Conservation (phyloP, 64 coral and sea anemone genomes). For the Montipora cactus region DNA sequence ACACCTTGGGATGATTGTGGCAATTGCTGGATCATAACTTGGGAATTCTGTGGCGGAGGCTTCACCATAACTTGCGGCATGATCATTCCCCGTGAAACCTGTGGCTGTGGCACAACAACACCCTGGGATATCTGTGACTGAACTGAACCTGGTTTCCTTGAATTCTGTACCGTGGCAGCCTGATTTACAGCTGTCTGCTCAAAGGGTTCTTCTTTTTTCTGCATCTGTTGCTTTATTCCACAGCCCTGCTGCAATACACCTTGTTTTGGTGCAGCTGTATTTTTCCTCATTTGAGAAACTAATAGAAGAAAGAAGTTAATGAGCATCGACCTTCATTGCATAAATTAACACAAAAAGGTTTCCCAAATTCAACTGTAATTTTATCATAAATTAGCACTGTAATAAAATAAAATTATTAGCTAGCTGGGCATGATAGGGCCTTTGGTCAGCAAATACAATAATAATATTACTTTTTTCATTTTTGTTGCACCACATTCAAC, state of each 20-base stretch:
- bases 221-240: neutral
- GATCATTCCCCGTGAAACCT: neutral
- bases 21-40: no score
- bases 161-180: neutral
- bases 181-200: neutral
- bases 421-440: no score
- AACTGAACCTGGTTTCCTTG: neutral
- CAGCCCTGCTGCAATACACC: neutral
- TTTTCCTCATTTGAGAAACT: neutral
- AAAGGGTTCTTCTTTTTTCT: neutral
- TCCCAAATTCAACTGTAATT: no score
- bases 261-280: neutral
- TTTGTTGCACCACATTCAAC: no score
- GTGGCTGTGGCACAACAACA: neutral
- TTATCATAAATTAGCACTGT: no score
- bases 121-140: neutral
- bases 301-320: conserved; percentile 4
- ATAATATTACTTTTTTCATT: no score
- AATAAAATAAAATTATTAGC: no score
- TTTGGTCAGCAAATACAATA: no score
- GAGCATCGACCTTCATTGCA: no score
- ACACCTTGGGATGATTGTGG: neutral
- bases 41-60: no score
- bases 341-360: no score
- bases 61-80: neutral